phyloP scores from a whole-genome alignment of 2,888 invertebrate genomes.

The Melieria picta region DNA sequence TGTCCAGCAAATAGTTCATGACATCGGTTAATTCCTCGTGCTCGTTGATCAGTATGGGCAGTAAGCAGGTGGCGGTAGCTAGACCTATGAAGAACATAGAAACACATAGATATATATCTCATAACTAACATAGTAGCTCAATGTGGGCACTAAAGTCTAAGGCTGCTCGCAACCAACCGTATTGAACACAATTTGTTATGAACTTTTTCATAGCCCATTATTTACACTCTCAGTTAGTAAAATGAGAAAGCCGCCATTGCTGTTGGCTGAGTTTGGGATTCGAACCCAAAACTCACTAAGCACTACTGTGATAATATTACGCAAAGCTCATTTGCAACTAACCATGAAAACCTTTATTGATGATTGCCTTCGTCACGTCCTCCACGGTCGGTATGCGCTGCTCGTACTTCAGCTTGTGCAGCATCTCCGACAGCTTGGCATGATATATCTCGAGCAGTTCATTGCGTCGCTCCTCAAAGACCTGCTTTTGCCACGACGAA shows the following conservation, averaged over 20 bases:
- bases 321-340: neutral
- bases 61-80: constrained; percentile 48
- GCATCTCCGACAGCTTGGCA: constrained; percentile 43
- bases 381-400: constrained; percentile 51
- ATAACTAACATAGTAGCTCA: neutral
- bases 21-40: constrained; percentile 51
- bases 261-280: too few relatives aligned
- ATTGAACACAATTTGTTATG: too few relatives aligned
- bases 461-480: constrained; percentile 46
- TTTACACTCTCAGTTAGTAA: too few relatives aligned
- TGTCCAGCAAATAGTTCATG: constrained; percentile 48
- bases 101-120: neutral
- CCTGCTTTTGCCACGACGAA: constrained; percentile 51
- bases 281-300: too few relatives aligned
- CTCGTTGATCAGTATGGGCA: constrained; percentile 54
- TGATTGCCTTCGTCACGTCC: constrained; percentile 50
- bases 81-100: constrained; percentile 45
- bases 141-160: too few relatives aligned
- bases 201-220: too few relatives aligned
- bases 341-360: constrained; percentile 54
- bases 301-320: neutral
- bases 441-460: constrained; percentile 50
- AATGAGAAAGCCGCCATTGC: too few relatives aligned
- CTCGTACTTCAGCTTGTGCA: constrained; percentile 48
- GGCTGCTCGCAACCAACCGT: too few relatives aligned